Conservation (phyloP, 1,140 invertebrate genomes). For the Bombus balteatus region DNA sequence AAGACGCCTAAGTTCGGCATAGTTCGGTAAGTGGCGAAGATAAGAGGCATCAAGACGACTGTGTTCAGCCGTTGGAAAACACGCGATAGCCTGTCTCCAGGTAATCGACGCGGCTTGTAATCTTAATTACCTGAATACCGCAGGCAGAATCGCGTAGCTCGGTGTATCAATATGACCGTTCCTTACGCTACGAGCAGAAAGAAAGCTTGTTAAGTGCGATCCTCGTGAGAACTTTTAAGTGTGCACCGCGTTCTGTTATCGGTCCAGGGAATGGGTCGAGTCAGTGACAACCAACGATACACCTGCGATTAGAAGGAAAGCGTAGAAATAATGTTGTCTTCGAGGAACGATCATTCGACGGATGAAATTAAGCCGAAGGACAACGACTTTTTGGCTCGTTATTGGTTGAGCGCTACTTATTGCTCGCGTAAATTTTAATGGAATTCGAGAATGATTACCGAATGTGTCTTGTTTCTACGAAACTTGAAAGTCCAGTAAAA, state of each 20-base stretch:
- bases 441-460: not conserved
- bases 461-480: not conserved
- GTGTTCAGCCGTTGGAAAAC: conserved; percentile 32
- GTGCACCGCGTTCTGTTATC: conserved; percentile 4
- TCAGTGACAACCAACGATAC: not conserved
- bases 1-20: conserved; percentile 61
- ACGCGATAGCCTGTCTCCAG: conserved; percentile 36
- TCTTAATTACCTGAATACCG: conserved; percentile 65
- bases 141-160: conserved; percentile 29
- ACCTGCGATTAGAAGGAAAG: not conserved
- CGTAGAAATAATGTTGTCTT: not conserved
- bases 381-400: not conserved
- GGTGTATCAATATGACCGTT: conserved; percentile 33
- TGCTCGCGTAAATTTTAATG: not conserved
- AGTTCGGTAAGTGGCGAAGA: conserved; percentile 65
- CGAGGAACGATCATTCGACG: not conserved
- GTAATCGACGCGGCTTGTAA: conserved; percentile 57
- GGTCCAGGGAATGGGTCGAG: not conserved
- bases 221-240: conserved; percentile 23
- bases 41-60: conserved; percentile 34
- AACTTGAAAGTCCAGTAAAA: not conserved
- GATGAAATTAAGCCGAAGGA: conserved; percentile 5
- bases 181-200: not conserved
- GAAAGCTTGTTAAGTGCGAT: conserved; percentile 37
- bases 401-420: not conserved